Conservation (phyloP, 1,140 invertebrate genomes). For the Laupala kohalensis region DNA sequence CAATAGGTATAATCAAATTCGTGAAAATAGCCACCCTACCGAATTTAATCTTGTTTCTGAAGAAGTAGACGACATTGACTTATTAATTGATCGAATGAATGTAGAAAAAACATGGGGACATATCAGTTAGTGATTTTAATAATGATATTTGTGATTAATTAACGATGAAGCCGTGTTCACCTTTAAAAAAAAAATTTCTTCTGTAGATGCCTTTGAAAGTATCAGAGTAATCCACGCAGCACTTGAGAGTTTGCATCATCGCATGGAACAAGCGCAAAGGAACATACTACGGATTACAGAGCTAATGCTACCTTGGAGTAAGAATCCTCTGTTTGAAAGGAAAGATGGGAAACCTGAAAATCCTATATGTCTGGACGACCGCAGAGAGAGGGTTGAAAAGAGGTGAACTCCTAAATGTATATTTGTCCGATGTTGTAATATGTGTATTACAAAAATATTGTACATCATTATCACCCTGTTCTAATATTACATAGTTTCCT, state of each 20-base stretch:
- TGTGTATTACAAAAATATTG: too few relatives aligned
- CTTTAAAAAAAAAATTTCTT: too few relatives aligned
- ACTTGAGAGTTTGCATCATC: not conserved
- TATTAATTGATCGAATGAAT: constrained; percentile 27
- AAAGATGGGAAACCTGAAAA: constrained; percentile 44
- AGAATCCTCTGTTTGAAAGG: constrained; percentile 51
- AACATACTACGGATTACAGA: constrained; percentile 20
- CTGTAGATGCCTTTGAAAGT: not conserved
- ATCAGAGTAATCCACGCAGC: not conserved
- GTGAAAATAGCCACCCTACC: constrained; percentile 43
- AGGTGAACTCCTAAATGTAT: too few relatives aligned
- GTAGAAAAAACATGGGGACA: not conserved
- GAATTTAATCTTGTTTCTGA: constrained; percentile 53
- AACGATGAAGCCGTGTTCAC: too few relatives aligned
- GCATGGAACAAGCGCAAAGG: not conserved
- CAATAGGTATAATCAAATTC: constrained; percentile 51
- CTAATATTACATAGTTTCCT: too few relatives aligned
- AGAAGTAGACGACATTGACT: constrained; percentile 49
- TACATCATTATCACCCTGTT: too few relatives aligned
- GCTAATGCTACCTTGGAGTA: constrained; percentile 52
- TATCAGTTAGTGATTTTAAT: not conserved
- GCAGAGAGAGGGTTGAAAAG: constrained; percentile 33
- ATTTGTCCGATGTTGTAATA: too few relatives aligned
- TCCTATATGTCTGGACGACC: constrained; percentile 43
- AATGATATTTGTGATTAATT: not conserved